Evolutionary conservation across 2,113 vertebrate genomes (phyloP).

Genomic region (Pogonocichla stellata): DNA sequence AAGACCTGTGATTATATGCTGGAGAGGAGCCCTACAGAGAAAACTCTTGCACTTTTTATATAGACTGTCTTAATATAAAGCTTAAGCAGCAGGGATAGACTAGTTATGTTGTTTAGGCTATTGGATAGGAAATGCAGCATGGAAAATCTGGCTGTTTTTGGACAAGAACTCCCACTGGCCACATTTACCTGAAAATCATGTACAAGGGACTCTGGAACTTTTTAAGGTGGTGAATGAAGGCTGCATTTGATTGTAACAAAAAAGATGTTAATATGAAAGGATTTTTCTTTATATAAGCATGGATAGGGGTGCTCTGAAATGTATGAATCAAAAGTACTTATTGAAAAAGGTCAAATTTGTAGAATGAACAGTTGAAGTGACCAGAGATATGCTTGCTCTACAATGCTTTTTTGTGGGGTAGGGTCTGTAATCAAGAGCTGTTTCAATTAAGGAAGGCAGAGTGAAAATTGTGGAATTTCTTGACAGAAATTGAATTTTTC

Average conservation of each 20-base stretch:
- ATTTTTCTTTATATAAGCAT: not conserved
- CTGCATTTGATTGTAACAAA: not conserved
- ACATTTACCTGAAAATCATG: not conserved
- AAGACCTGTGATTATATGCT: not conserved
- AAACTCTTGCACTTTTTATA: not conserved
- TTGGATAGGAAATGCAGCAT: not conserved
- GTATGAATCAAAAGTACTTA: not conserved
- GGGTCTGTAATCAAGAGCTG: not conserved
- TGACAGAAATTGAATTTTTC: not conserved
- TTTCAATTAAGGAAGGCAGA: not conserved
- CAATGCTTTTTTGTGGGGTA: not conserved
- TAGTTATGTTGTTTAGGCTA: not conserved
- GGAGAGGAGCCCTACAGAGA: not conserved
- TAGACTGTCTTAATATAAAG: not conserved
- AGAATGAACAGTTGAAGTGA: not conserved
- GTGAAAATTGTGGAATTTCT: not conserved
- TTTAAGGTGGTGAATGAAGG: not conserved
- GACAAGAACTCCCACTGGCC: not conserved
- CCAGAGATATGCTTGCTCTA: not conserved
- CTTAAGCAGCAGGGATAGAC: not conserved
- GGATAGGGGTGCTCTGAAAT: not conserved
- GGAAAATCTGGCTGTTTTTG: not conserved
- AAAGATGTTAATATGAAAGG: not conserved
- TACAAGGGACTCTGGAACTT: not conserved
- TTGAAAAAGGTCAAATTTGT: not conserved